A percentile compares a stretch with the other conserved stretches of the same genome.
These are phyloP conservation scores for Hylia prasina DNA, from an alignment of 2,113 vertebrate genomes.

Conservation along the genomic window DNA sequence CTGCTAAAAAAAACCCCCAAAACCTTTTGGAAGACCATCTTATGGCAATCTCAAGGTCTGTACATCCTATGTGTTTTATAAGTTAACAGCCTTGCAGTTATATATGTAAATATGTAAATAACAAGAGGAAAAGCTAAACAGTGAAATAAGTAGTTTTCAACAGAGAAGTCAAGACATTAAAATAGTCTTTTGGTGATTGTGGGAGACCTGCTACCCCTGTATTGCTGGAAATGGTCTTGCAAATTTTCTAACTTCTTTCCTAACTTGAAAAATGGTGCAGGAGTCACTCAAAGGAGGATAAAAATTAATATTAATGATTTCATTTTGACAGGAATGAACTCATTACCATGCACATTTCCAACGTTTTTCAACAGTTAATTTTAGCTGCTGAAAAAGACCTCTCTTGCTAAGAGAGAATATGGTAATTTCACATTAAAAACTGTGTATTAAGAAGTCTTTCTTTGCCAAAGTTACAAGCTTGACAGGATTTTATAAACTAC, in stretches of 20 bases:
- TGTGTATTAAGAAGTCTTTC: conserved; percentile 60
- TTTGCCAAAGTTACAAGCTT: conserved; percentile 62
- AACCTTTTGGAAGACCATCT: background rate
- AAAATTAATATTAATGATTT: conserved; percentile 66
- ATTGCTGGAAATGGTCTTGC: background rate
- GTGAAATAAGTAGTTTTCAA: background rate
- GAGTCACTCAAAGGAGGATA: conserved; percentile 45
- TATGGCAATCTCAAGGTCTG: background rate
- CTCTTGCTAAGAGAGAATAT: conserved; percentile 59
- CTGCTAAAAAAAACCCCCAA: background rate
- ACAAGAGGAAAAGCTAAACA: background rate
- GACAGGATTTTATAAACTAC: conserved; percentile 64
- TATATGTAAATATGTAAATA: background rate
- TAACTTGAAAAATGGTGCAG: conserved; percentile 52
- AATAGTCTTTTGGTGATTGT: background rate
- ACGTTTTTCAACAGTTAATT: conserved; percentile 68
- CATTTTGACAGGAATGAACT: conserved; percentile 62
- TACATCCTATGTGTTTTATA: background rate
- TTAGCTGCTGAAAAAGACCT: conserved; percentile 66
- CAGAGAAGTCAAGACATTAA: background rate
- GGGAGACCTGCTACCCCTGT: background rate
- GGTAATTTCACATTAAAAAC: conserved; percentile 65
- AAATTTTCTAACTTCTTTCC: conserved; percentile 20
- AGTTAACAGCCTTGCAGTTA: background rate
- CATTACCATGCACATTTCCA: conserved; percentile 63